Percentiles rank a stretch among this genome's conserved stretches.
Evolutionary conservation across 2,113 vertebrate species (phyloP).

Genomic region (Gallinago jamesoni): DNA sequence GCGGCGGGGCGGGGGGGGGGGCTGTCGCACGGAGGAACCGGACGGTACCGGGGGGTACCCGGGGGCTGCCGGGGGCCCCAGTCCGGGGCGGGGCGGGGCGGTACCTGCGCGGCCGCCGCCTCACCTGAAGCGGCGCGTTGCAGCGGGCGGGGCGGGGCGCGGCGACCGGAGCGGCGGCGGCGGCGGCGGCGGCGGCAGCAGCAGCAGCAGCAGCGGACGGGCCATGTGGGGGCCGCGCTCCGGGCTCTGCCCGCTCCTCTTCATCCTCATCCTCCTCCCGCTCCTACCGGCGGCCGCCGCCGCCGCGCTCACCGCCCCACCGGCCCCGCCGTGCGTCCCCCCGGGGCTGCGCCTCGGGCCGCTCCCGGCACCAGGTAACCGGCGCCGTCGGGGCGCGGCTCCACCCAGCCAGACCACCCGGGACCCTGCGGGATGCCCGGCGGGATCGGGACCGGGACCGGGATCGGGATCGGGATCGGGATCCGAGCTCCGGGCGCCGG

Average conservation of each 20-base stretch:
- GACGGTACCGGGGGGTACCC: background rate
- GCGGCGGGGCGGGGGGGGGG: too few species aligned
- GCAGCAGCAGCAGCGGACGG: background rate
- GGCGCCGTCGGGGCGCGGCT: background rate
- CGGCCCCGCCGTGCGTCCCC: background rate
- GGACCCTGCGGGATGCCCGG: background rate
- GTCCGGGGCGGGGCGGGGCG: background rate
- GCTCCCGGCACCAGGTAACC: background rate
- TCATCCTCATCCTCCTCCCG: background rate
- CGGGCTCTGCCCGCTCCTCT: background rate
- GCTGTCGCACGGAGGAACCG: too few species aligned
- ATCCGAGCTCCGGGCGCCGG: background rate
- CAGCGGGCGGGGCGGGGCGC: background rate
- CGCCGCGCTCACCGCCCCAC: background rate
- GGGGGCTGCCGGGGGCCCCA: background rate
- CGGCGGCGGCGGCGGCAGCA: background rate
- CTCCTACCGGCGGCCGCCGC: background rate
- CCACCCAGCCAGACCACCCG: background rate
- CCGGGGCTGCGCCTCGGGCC: background rate
- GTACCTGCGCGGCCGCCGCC: background rate
- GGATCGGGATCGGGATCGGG: background rate
- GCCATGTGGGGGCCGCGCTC: background rate
- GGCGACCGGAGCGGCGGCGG: background rate
- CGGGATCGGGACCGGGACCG: background rate
- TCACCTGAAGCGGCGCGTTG: background rate